A percentile compares a stretch with the other conserved stretches of the same genome.
phyloP scores from a whole-genome alignment of 1,140 invertebrate genomes.

The Papilio glaucus region DNA sequence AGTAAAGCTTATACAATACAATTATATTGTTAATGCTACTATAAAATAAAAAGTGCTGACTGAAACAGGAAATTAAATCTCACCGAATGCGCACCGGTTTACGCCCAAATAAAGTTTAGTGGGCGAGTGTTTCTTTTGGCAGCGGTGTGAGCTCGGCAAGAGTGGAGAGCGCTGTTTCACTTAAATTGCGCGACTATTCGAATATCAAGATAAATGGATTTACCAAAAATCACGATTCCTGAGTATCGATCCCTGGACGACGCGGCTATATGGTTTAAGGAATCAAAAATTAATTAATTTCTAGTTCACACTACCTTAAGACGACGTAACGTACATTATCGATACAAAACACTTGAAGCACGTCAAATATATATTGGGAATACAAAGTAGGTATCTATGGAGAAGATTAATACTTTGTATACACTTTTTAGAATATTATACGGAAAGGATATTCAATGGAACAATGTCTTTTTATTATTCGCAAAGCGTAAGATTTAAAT shows the following conservation, averaged over 20 bases:
- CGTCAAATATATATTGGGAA: too few species aligned
- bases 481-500: conserved; percentile 51
- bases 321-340: too few species aligned
- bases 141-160: conserved; percentile 34
- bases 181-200: too few species aligned
- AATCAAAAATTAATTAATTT: background rate
- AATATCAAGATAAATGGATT: too few species aligned
- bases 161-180: conserved; percentile 39
- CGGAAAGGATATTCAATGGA: background rate
- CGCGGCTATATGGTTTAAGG: too few species aligned
- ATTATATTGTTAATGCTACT: conserved; percentile 70
- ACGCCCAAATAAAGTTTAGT: conserved; percentile 72
- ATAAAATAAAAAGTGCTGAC: conserved; percentile 79
- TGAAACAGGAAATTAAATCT: conserved; percentile 75
- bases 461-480: conserved; percentile 46
- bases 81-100: conserved; percentile 67
- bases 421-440: background rate
- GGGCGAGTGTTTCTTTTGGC: conserved; percentile 59
- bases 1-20: conserved; percentile 47
- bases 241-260: too few species aligned
- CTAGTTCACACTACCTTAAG: too few species aligned
- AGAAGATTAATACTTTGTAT: too few species aligned
- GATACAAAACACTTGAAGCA: too few species aligned
- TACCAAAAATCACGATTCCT: too few species aligned
- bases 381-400: too few species aligned